Base-by-base conservation (phyloP, 2,113 vertebrate genomes). In the Poecilia latipinna region DNA sequence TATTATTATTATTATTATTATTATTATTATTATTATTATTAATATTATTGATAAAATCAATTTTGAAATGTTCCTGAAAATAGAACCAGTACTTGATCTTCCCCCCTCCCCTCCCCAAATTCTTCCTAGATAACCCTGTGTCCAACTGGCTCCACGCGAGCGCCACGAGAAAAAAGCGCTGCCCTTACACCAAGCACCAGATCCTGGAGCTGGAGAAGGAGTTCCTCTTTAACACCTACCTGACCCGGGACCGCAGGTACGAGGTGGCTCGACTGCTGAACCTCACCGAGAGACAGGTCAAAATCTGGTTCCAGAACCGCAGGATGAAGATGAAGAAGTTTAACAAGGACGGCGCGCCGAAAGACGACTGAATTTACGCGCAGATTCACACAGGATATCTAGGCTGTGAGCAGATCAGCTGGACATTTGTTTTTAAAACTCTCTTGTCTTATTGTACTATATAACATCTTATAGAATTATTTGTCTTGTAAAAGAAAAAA, bases 291-390 rank as follows among this genome's bases (percentile, higher is more conserved):
- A 96, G 97, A 95, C 97, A 98, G 96, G 97, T 98, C 90, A 98
- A 98, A 94, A 98, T 98, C 90, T 98, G 97, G 97, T 98, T 98
- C 93, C 97, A 98, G 91, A 98, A 98, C 90, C 95, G 97, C 88
- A 96, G 97, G 88, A 98, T 98, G 97, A 98, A 98, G 96, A 98
- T 98, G 97, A 98, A 98, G 95, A 98, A 98, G 93, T 97, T 97
- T 94, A 98, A 98, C 94, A 98, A 98, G 91, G 97, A 98, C 26
- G 89, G 90, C 80, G 92, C 95, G 80, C 95, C 96, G 0, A 98
- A 98, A 90, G 97, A 97, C 1, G 96, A 97, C 75, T 96, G 93
- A 97, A 68, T 83, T 83, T 17, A 2, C 35, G 22, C 61, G 48
- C 72, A 61, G 15, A 83, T 11, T 28, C 8, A n/a, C 51, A 3